These are phyloP conservation scores for Pipistrellus nathusii DNA, from an alignment of 2,797 vertebrate genomes.

Conservation along the genomic window DNA sequence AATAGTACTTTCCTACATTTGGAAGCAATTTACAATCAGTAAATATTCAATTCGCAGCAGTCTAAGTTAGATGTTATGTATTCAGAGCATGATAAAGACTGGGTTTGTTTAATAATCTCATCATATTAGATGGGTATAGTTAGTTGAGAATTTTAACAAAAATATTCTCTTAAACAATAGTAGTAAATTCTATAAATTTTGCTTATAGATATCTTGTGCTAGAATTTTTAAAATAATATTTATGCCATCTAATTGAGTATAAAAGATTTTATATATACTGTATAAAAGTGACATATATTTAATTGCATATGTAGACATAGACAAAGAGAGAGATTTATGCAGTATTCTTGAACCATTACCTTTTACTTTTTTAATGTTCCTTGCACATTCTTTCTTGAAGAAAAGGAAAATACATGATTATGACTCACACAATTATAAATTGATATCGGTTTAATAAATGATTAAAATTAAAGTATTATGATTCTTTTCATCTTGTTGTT, in stretches of 20 bases:
- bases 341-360: not conserved
- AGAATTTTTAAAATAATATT: not conserved
- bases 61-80: not conserved
- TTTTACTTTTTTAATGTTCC: not conserved
- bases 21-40: conserved; percentile 13
- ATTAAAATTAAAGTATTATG: not conserved
- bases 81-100: not conserved
- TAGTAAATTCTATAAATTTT: not conserved
- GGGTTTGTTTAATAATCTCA: conserved; percentile 9
- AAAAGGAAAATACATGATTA: not conserved
- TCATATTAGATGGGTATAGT: not conserved
- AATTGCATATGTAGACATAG: not conserved
- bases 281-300: conserved; percentile 10
- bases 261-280: not conserved
- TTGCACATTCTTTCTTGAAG: not conserved
- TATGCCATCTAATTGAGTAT: not conserved
- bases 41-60: not conserved
- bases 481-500: not conserved
- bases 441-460: not conserved
- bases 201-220: not conserved
- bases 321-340: not conserved
- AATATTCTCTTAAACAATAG: not conserved
- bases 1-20: not conserved
- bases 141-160: conserved; percentile 15
- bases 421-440: not conserved